These are phyloP conservation scores for Phycodurus eques DNA, from an alignment of 2,113 vertebrate genomes.

Conservation along the genomic window DNA sequence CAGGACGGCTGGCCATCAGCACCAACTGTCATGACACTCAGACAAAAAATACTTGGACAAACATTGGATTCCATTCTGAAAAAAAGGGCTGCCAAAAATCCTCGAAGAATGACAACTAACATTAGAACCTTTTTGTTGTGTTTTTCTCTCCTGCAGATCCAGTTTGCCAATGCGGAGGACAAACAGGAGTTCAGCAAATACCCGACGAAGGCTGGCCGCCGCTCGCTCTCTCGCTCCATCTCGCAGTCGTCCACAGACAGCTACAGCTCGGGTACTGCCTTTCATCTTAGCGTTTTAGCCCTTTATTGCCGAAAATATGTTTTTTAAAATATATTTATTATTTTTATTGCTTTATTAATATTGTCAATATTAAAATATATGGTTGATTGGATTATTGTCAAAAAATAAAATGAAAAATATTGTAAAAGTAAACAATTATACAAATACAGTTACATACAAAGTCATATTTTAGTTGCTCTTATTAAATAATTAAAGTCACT, in stretches of 20 bases:
- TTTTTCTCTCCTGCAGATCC: slow-evolving; percentile 82
- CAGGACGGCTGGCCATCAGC: background rate
- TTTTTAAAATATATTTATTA: no score
- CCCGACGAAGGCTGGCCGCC: slow-evolving; percentile 92
- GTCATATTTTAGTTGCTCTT: no score
- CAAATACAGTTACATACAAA: no score
- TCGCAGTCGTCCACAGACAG: slow-evolving; percentile 98
- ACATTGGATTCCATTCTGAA: background rate
- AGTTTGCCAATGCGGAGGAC: slow-evolving; percentile 91
- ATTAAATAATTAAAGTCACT: no score
- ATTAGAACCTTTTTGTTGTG: background rate
- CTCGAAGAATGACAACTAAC: background rate
- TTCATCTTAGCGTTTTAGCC: background rate
- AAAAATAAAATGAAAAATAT: no score
- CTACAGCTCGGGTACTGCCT: slow-evolving; percentile 89
- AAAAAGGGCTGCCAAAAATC: background rate
- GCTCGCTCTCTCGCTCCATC: slow-evolving; percentile 94
- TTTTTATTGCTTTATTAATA: no score
- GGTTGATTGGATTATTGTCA: no score
- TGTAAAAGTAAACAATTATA: no score
- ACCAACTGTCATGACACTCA: background rate
- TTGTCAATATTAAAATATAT: no score
- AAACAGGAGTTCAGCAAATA: slow-evolving; percentile 98
- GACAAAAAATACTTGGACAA: background rate
- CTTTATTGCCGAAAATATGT: background rate